Base-by-base conservation (phyloP, 2,113 vertebrate species). In the Chloropsis hardwickii region DNA sequence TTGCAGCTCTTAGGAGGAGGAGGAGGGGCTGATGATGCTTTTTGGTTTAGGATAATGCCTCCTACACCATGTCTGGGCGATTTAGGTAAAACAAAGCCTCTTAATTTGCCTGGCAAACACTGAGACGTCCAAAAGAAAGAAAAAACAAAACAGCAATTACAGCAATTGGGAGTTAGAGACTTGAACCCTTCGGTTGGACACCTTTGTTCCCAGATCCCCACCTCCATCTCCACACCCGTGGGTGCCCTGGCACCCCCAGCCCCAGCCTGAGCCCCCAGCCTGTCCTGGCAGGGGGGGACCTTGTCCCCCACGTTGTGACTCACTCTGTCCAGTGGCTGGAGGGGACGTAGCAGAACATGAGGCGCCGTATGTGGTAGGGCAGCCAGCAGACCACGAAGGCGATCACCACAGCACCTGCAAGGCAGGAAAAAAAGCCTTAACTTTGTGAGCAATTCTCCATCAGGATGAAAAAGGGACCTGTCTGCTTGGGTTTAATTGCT, bases 331-430 rank as follows among this genome's bases (percentile, higher is more conserved):
- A 99, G 77, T 98, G 97, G 7, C 97, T 86, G 16, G 98, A 93
- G 2, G 98, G 98, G 44, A 99, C 58, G 3, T 99, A 99, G 98
- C 99, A 99, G 90, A 98, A 99, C 99, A 99, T 99, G 93, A 99
- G 98, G 2, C 99, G 98, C 12, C 99, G 98, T 5, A 98, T 94
- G 18, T 99, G 99, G 92, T 99, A 99, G 3, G 99, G 99, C 91
- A 99, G 98, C 99, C 99, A 99, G 97, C 99, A 99, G 86, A 99
- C 98, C 97, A 99, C 99, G 5, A 99, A 99, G 85, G 99, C 99
- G 2, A 99, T 98, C 88, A 99, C 99, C 97, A 99, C 99, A 1
- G 98, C 99, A 45, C 99, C 99, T 99, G 96, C 10, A 93, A 85
- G 44, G 62, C 8, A 85, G 6, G 53, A 33, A 73, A 74, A 62